Base-by-base conservation (phyloP, 1,140 invertebrate species). In the Xylocopa sonorina region DNA sequence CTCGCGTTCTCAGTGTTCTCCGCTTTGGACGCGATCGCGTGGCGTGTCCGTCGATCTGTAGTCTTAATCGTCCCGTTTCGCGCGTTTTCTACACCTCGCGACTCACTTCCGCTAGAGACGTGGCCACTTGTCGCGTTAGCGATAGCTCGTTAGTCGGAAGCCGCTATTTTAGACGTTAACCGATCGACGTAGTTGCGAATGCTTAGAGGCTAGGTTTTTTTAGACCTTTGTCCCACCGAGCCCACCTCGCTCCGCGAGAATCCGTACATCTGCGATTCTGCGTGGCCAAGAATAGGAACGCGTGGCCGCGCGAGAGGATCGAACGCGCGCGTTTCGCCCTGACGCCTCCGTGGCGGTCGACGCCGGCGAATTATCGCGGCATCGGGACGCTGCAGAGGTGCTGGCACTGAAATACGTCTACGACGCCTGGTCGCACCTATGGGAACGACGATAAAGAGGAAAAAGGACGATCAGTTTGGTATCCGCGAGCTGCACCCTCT, bases 61-160 rank as follows among this genome's bases (percentile, higher is more conserved):
- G n/a, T n/a, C n/a, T n/a, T n/a, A n/a, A n/a, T n/a, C n/a, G n/a
- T n/a, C n/a, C n/a, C n/a, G n/a, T n/a, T n/a, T n/a, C n/a, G n/a
- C n/a, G n/a, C n/a, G n/a, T n/a, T n/a, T n/a, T n/a, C n/a, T n/a
- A n/a, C n/a, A n/a, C n/a, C n/a, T n/a, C 75, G 75, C 60, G 29
- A 24, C 41, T 51, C 29, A 29, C 51, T 50, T 78, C 24, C 27
- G 24, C 68, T 76, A n/a, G 57, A 46, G 58, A 32, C 64, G 66
- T 63, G 73, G 76, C 68, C 68, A 73, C 46, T 63, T n/a, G n/a
- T n/a, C n/a, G n/a, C n/a, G n/a, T n/a, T 72, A 72, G 57, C 50
- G 76, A 55, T 78, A 78, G 76, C 58, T 55, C 38, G 58, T 60
- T 78, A 78, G 76, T n/a, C 34, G 34, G 46, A 66, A 43, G 46